Conservation (phyloP, 2,888 invertebrate genomes). For the Therioaphis trifolii region DNA sequence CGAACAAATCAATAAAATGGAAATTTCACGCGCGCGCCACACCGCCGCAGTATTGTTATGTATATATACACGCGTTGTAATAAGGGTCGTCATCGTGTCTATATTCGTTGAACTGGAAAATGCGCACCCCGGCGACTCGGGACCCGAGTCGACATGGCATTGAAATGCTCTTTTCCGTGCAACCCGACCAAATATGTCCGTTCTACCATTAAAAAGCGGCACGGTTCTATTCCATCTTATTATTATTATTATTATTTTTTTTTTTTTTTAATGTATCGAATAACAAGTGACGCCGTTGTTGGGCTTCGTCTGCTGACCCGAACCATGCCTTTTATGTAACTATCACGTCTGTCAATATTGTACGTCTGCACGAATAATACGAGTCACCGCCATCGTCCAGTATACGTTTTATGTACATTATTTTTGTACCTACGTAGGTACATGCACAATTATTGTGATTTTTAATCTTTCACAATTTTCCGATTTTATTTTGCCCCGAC, state of each 20-base stretch:
- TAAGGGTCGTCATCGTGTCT: slow-evolving; percentile 44
- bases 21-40: slow-evolving; percentile 38
- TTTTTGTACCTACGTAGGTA: no score
- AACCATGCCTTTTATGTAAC: slow-evolving; percentile 52
- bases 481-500: no score
- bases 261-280: slow-evolving; percentile 29
- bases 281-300: slow-evolving; percentile 53
- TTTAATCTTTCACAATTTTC: neutral
- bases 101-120: slow-evolving; percentile 52
- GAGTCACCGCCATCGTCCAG: neutral
- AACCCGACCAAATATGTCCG: slow-evolving; percentile 39
- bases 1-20: slow-evolving; percentile 55
- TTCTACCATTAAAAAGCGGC: slow-evolving; percentile 5
- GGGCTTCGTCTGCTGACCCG: slow-evolving; percentile 61
- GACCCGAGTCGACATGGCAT: slow-evolving; percentile 14
- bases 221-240: neutral
- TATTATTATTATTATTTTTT: neutral
- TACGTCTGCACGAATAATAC: neutral
- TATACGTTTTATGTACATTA: neutral
- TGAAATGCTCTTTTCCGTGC: slow-evolving; percentile 39
- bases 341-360: neutral
- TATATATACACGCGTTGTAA: slow-evolving; percentile 7
- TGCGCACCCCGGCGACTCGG: no score
- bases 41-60: neutral
- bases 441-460: neutral